Base-by-base conservation (phyloP, 2,113 vertebrate species). In the Heterotilapia buettikoferi region DNA sequence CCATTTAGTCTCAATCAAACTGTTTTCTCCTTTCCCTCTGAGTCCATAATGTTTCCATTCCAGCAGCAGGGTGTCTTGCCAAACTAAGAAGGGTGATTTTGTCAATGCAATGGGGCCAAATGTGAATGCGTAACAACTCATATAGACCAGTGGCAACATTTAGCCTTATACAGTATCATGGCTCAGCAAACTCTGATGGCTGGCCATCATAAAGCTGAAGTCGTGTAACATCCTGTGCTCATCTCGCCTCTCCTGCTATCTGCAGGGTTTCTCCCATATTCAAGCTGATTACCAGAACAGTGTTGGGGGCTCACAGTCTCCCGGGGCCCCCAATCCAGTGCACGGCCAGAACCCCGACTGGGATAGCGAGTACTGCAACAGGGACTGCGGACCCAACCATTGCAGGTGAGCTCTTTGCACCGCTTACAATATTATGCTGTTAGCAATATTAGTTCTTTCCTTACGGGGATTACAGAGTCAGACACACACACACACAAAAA, bases 371-470 rank as follows among this genome's bases (percentile, higher is more conserved):
- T 99, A 98, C 97, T 97, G 98, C 96, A 98, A 97, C 95, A 97
- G 97, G 95, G 99, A 99, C 95, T 99, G 99, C 83, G 97, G 98
- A 93, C 96, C 98, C 93, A 98, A 97, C 97, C 97, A 98, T 93
- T 99, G 99, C 97, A 97, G 98, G 98, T 98, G 90, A 96, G 97
- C 94, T 43, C 53, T 31, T 82, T 18, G n/a, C 56, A 83, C n/a
- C 38, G 26, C 11, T 40, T 21, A 6, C 9, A 19, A 36, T 71
- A 52, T 50, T 78, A 47, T 31, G 86, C 21, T 24, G 19, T 24
- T 18, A n/a, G 26, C 9, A 31, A 31, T 33, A 52, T 50, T 78
- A 38, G 11, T 33, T 78, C 45, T 52, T 78, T 31, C 68, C 43
- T n/a, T 78, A 19, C 2, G 10, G 26, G 45, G 31, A 63, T 36